Conservation (phyloP, 2,888 invertebrate species). For the Myopa testacea region DNA sequence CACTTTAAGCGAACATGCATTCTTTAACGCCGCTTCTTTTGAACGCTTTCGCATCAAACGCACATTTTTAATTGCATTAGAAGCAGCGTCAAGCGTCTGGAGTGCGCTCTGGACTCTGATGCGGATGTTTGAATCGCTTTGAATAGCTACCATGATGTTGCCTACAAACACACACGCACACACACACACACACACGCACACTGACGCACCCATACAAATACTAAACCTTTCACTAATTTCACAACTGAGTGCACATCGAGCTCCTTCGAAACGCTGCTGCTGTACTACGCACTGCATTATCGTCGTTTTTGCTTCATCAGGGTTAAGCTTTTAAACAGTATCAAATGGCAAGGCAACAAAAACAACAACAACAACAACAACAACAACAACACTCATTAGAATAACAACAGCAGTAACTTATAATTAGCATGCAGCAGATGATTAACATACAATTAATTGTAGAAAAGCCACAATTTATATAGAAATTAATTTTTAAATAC, state of each 20-base stretch:
- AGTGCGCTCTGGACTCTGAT: neutral
- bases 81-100: neutral
- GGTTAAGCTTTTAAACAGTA: constrained; percentile 36
- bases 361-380: constrained; percentile 42
- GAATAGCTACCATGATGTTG: neutral
- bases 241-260: constrained; percentile 41
- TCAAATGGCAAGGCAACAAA: neutral
- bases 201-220: no score
- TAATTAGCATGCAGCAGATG: constrained; percentile 45
- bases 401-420: neutral
- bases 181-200: neutral
- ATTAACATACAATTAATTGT: constrained; percentile 46
- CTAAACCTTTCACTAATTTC: constrained; percentile 39
- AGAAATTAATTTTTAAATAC: constrained; percentile 31
- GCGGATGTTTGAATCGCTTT: neutral
- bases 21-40: neutral
- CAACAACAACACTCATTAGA: neutral
- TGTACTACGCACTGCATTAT: constrained; percentile 35
- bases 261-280: neutral
- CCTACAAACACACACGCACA: neutral
- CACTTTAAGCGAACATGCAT: constrained; percentile 15
- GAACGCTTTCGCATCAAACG: constrained; percentile 20
- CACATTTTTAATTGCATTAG: constrained; percentile 18
- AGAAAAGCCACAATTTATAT: constrained; percentile 26
- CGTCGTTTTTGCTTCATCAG: constrained; percentile 44